Percentiles rank a stretch among this genome's conserved stretches.
Conservation (phyloP, 2,113 vertebrate species). For the Noctilio leporinus region DNA sequence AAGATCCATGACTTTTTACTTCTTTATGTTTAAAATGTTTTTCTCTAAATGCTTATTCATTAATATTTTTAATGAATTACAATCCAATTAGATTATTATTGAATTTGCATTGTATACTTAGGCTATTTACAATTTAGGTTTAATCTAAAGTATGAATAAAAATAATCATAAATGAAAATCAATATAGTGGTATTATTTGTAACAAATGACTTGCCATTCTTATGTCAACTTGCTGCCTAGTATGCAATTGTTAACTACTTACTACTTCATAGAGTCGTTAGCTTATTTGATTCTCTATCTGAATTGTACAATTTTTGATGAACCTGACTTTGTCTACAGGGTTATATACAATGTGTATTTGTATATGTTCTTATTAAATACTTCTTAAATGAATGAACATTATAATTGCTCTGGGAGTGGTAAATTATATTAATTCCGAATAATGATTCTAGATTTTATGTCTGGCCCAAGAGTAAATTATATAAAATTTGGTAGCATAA, state of each 20-base stretch:
- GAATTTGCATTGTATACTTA: not conserved
- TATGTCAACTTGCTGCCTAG: not conserved
- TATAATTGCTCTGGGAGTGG: not conserved
- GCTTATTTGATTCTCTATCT: not conserved
- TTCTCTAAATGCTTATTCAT: not conserved
- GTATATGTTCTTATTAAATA: not conserved
- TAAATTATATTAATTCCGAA: not conserved
- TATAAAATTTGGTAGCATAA: not conserved
- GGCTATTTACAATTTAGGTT: not conserved
- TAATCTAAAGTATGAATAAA: slow-evolving; percentile 2
- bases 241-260: not conserved
- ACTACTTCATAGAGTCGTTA: not conserved
- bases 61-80: not conserved
- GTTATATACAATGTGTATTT: not conserved
- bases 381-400: not conserved
- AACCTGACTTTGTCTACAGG: not conserved
- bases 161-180: not conserved
- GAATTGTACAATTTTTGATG: not conserved
- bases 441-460: not conserved
- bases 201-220: not conserved
- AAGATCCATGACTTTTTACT: not conserved
- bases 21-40: not conserved
- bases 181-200: not conserved
- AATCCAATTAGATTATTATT: not conserved
- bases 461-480: not conserved